Evolutionary conservation across 1,140 invertebrate genomes (phyloP), one percentile per base, ranked within the genome.

Genomic region (Pristionchus pacificus): DNA sequence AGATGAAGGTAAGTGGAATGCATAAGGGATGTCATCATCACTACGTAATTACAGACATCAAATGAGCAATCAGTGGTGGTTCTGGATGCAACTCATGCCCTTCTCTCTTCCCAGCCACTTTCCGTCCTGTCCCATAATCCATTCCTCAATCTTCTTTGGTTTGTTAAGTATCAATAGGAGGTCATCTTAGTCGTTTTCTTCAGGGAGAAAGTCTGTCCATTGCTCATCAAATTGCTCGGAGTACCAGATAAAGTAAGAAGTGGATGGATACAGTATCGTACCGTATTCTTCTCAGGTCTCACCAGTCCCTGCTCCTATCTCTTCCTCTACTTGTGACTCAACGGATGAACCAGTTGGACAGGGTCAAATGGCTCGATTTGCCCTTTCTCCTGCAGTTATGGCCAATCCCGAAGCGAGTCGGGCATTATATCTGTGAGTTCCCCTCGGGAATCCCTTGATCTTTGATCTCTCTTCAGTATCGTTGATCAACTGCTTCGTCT

Each of bases 61-160:
- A 59, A 68, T 31, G 71, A 73, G 25, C 71, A 73, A 24, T 61
- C 59, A 25, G 25, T 73, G 24, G 66, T 69, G 19, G 60, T 60
- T 0, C 31, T 73, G 3, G 71, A 73, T 33, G 71, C 71, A 0
- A 69, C 62, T 25, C 59, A 70, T 64, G 65, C 71, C 31, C 30
- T 68, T 10, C 49, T 73, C 10, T 31, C 71, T 14, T 19, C 71
- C 6, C 66, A 72, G 24, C 69, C 69, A 2, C 38, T 69, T 24
- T 24, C 15, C 24, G 63, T 68, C 38, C 65, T 63, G 15, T 28
- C 0, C 15, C 66, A 73, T 38, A 58, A 55, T 6, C 71, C 71
- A 14, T 73, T 73, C 60, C 59, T 73, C n/a, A 73, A 73, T 29
- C 58, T 73, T 38, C 30, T 73, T 15, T 73, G 71, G 71, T 73